Percentiles rank a stretch among this genome's conserved stretches.
Conservation (phyloP, 2,113 vertebrate genomes). For the Candoia aspera region DNA sequence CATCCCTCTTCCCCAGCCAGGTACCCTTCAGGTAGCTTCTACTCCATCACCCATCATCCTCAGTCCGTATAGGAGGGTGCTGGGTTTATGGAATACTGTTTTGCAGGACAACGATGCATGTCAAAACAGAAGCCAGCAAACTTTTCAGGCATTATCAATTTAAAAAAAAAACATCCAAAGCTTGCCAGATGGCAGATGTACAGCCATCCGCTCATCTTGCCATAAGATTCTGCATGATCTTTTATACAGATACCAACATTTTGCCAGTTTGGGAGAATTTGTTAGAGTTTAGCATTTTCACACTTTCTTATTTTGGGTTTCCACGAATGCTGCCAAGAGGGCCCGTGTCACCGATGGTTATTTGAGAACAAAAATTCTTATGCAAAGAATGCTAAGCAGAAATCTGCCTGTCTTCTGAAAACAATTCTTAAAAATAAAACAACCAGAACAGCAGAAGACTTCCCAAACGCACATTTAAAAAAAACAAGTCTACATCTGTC, state of each 20-base stretch:
- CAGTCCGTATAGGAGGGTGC: not conserved
- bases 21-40: not conserved
- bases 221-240: not conserved
- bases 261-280: not conserved
- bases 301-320: not conserved
- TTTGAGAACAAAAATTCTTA: not conserved
- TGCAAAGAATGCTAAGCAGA: not conserved
- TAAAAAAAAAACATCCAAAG: no score
- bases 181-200: no score
- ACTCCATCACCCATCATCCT: not conserved
- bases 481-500: not conserved
- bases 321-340: not conserved
- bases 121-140: not conserved
- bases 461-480: not conserved
- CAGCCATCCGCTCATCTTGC: no score
- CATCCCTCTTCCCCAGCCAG: no score
- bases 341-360: not conserved
- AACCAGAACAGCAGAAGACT: not conserved
- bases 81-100: no score
- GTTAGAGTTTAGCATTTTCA: not conserved
- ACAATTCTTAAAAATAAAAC: not conserved
- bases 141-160: not conserved
- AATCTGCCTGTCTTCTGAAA: not conserved
- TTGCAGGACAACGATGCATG: not conserved
- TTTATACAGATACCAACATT: not conserved